Conservation (phyloP, 2,797 vertebrate species). For the Masticophis lateralis region DNA sequence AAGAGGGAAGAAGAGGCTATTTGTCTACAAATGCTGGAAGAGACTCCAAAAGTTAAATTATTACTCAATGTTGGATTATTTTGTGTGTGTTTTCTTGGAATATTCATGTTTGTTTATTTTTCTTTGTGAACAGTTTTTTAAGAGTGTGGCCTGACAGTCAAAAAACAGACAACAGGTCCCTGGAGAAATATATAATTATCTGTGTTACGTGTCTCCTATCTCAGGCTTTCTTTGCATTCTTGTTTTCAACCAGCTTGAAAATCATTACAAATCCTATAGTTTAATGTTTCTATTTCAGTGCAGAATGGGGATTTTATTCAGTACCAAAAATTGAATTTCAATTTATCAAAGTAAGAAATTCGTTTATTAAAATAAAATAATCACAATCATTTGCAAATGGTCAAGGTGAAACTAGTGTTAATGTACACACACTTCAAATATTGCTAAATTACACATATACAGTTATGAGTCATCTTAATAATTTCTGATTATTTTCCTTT, state of each 20-base stretch:
- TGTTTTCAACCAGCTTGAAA: conserved; percentile 68
- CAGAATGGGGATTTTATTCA: conserved; percentile 58
- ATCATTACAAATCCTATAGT: conserved; percentile 55
- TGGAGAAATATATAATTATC: conserved; percentile 56
- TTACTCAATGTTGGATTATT: conserved; percentile 86
- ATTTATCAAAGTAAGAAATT: conserved; percentile 74
- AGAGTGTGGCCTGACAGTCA: conserved; percentile 67
- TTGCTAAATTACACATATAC: conserved; percentile 33
- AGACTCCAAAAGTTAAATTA: conserved; percentile 84
- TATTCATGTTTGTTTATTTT: conserved; percentile 98
- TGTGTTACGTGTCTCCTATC: conserved; percentile 54
- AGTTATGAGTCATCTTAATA: conserved; percentile 34
- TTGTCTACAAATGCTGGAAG: conserved; percentile 88
- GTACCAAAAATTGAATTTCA: conserved; percentile 54
- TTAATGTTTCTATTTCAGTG: conserved; percentile 59
- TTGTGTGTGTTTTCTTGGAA: conserved; percentile 85
- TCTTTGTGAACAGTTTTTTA: conserved; percentile 82
- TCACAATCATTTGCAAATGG: conserved; percentile 27
- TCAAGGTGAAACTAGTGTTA: conserved; percentile 20
- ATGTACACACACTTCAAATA: conserved; percentile 35
- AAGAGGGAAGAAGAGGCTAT: conserved; percentile 75
- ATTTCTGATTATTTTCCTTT: conserved; percentile 17
- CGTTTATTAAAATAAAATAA: conserved; percentile 4
- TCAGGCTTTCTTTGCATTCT: conserved; percentile 76
- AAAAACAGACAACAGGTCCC: conserved; percentile 70